These are phyloP conservation scores for Pelusios castaneus DNA, from an alignment of 2,113 vertebrate species.

Conservation along the genomic window DNA sequence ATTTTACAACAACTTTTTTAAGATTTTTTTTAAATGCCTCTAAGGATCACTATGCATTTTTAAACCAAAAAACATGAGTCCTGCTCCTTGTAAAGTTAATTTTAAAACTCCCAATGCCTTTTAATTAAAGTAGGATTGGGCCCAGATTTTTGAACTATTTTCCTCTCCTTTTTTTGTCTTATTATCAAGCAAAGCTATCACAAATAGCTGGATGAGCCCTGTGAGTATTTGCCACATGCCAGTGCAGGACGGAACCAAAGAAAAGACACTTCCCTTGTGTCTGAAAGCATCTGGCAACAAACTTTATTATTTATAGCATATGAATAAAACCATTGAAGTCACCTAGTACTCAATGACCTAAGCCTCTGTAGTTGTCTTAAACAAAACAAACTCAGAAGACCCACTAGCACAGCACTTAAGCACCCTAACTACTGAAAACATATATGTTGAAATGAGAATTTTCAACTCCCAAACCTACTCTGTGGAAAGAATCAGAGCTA, in stretches of 20 bases:
- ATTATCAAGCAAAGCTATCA: neutral
- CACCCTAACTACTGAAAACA: neutral
- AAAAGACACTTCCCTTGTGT: neutral
- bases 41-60: neutral
- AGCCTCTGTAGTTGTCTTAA: neutral
- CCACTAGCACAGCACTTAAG: neutral
- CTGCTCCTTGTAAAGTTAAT: neutral
- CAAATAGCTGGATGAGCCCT: neutral
- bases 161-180: neutral
- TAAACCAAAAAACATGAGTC: neutral
- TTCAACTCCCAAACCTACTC: neutral
- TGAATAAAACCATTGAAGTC: conserved; percentile 14
- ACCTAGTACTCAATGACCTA: neutral
- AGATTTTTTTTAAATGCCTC: neutral
- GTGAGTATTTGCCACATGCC: neutral
- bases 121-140: neutral
- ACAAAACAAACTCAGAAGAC: conserved; percentile 17
- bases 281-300: neutral
- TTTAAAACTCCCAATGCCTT: neutral
- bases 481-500: neutral
- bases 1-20: neutral
- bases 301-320: conserved; percentile 24
- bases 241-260: neutral
- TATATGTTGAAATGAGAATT: neutral
- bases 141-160: neutral